Percentiles rank a stretch among this genome's conserved stretches.
phyloP scores from a whole-genome alignment of 2,797 vertebrate genomes.

The Rhinichthys osculus region DNA sequence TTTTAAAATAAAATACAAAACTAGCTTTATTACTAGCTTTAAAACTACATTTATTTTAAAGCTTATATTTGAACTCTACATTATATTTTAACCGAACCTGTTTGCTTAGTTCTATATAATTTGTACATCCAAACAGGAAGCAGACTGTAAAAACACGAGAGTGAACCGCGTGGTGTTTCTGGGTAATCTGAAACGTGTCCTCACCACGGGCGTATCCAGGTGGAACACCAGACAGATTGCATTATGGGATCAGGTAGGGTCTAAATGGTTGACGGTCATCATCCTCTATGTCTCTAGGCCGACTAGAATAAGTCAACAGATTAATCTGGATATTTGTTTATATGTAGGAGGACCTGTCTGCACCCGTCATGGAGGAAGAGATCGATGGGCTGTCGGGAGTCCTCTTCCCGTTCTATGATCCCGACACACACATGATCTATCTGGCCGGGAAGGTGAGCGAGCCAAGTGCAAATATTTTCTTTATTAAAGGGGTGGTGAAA shows the following conservation, averaged over 20 bases:
- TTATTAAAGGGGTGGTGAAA: no score
- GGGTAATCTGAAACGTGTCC: conserved; percentile 82
- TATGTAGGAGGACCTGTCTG: conserved; percentile 87
- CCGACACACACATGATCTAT: conserved; percentile 96
- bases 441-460: conserved; percentile 90
- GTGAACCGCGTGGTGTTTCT: conserved; percentile 86
- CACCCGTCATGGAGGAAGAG: conserved; percentile 90
- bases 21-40: background rate
- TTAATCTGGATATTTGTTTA: background rate
- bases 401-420: conserved; percentile 93
- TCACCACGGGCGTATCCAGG: conserved; percentile 84
- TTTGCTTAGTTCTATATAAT: background rate
- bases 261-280: background rate
- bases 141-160: conserved; percentile 83
- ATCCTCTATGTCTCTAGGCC: background rate
- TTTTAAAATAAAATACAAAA: background rate
- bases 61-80: background rate
- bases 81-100: background rate
- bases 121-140: conserved; percentile 71
- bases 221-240: conserved; percentile 88
- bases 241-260: conserved; percentile 86
- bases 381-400: conserved; percentile 91
- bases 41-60: background rate
- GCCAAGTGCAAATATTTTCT: no score
- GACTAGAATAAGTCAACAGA: background rate